Evolutionary conservation across 2,888 invertebrate genomes (phyloP), one percentile per base, ranked within the genome.

Genomic region (Cephus rjabovi): DNA sequence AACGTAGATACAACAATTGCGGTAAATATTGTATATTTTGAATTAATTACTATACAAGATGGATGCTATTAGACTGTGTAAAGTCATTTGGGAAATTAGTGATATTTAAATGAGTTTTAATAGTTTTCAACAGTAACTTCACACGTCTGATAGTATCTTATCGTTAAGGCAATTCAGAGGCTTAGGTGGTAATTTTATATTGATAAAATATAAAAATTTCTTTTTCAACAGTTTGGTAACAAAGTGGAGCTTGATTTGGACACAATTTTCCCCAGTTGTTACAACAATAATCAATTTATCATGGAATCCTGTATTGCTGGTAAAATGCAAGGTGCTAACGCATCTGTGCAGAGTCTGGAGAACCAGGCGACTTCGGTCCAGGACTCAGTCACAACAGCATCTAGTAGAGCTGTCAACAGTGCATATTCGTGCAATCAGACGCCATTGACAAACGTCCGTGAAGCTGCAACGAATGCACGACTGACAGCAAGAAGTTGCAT

Each of bases 141-240:
- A 15, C 6, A 15, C 15, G 40, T 1, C 6, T 15, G 6, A 6
- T 40, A 40, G 6, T 15, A 40, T 40, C 1, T 15, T 40, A 15
- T 4, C 12, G 12, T 37, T 37, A 4, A 12, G 37, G 4, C 37
- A 4, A 12, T 1, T 37, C 12, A 4, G 3, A 37, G 37, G 12
- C 1, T 12, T 12, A 12, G 12, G 12, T 12, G 0, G 12, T 12
- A 37, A 37, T 12, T 33, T 31, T 0, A 15, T 70, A 70, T 70
- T 30, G 15, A n/a, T 70, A n/a, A 15, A 70, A 70, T 30, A 12
- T 40, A 34, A 1, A 33, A 34, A 69, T 3, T 78, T 76, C 31
- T 73, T 71, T 84, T 83, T 30, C 0, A 6, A 56, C 73, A 89
- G 89, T 81, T 81, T 33, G 88, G 86, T n/a, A 83, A 87, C 31